These are phyloP conservation scores for Drosophila sucinea DNA, from an alignment of 1,140 invertebrate genomes.

Conservation along the genomic window DNA sequence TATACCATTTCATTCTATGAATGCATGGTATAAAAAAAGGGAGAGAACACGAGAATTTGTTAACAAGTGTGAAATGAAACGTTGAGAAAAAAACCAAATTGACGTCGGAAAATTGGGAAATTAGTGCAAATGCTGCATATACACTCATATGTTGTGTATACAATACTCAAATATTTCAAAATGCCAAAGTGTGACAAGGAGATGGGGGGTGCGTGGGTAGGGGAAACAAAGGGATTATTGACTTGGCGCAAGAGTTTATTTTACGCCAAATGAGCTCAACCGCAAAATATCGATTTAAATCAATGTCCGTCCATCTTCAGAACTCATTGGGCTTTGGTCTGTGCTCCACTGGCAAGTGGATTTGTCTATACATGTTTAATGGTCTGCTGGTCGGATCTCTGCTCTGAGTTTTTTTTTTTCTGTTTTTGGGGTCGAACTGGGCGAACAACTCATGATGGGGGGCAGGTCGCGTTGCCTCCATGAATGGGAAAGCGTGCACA, in stretches of 20 bases:
- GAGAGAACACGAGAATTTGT: slow-evolving; percentile 48
- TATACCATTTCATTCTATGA: too few relatives aligned
- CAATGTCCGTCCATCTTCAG: slow-evolving; percentile 60
- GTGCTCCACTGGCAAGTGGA: slow-evolving; percentile 46
- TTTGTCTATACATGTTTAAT: slow-evolving; percentile 47
- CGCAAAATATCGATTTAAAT: slow-evolving; percentile 80
- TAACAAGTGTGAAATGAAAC: slow-evolving; percentile 74
- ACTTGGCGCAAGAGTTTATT: slow-evolving; percentile 73
- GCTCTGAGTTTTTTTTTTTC: not conserved
- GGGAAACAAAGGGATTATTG: slow-evolving; percentile 72
- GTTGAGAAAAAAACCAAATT: slow-evolving; percentile 32
- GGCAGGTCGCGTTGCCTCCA: slow-evolving; percentile 67
- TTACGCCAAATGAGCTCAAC: slow-evolving; percentile 78
- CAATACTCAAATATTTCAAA: slow-evolving; percentile 47
- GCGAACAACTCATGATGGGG: slow-evolving; percentile 8
- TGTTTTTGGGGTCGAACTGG: not conserved
- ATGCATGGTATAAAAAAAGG: too few relatives aligned
- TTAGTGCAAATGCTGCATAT: slow-evolving; percentile 25
- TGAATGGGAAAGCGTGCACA: slow-evolving; percentile 74
- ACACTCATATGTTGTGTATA: slow-evolving; percentile 8
- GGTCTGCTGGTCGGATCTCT: slow-evolving; percentile 1
- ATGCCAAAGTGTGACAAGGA: slow-evolving; percentile 38
- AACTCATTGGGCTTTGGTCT: slow-evolving; percentile 13
- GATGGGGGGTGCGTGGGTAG: slow-evolving; percentile 30
- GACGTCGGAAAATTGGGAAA: slow-evolving; percentile 49